Conservation (phyloP, 2,888 invertebrate genomes). For the Lithophane leautieri region DNA sequence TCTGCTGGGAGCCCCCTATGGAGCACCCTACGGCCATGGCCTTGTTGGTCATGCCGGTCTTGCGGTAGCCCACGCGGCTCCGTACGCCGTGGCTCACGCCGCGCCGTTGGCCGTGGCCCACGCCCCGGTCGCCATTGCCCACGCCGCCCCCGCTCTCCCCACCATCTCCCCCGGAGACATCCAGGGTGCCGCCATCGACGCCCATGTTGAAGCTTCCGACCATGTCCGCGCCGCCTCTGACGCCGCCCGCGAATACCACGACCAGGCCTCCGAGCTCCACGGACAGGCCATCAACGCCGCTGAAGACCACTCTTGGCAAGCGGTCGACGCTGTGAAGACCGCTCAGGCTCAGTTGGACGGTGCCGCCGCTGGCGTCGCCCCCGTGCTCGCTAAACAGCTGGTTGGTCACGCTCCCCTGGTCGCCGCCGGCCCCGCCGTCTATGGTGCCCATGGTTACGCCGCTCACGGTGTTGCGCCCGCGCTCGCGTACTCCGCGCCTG, state of each 20-base stretch:
- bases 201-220: conserved; percentile 86
- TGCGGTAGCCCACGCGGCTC: conserved; percentile 74
- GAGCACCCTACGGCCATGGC: conserved; percentile 77
- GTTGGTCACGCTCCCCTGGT: conserved; percentile 79
- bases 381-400: conserved; percentile 85
- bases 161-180: conserved; percentile 87
- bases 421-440: conserved; percentile 60
- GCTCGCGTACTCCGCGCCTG: conserved; percentile 69
- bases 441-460: conserved; percentile 65
- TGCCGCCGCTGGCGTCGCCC: conserved; percentile 86
- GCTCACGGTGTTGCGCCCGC: conserved; percentile 69
- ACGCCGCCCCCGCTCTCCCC: conserved; percentile 78
- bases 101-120: conserved; percentile 71
- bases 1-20: conserved; percentile 81
- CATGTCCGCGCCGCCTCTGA: conserved; percentile 86
- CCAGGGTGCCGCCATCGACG: conserved; percentile 86
- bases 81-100: conserved; percentile 66
- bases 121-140: conserved; percentile 74
- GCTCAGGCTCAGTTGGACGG: conserved; percentile 85
- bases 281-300: conserved; percentile 88
- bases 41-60: conserved; percentile 69
- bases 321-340: conserved; percentile 86
- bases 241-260: conserved; percentile 85
- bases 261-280: conserved; percentile 86
- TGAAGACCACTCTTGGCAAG: conserved; percentile 87